phyloP scores from a whole-genome alignment of 2,888 invertebrate species.

The Holacanthella duospinosa region DNA sequence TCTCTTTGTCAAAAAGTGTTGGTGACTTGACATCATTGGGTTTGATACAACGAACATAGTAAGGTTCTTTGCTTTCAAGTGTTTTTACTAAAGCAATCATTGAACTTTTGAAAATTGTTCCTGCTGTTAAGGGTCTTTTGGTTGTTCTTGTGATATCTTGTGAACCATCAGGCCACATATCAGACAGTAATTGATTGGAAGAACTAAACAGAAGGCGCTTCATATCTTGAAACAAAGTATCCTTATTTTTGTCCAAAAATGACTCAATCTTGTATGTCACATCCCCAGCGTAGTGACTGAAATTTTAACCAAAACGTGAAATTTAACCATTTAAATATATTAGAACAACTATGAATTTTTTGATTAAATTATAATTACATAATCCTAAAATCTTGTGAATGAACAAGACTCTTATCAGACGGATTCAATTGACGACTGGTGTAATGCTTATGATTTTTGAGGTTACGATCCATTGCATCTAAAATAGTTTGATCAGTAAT shows the following conservation, averaged over 20 bases:
- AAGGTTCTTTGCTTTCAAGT: slow-evolving; percentile 82
- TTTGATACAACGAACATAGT: slow-evolving; percentile 87
- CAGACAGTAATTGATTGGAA: slow-evolving; percentile 59
- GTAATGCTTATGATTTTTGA: slow-evolving; percentile 78
- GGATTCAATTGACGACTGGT: slow-evolving; percentile 74
- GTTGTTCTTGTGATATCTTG: slow-evolving; percentile 83
- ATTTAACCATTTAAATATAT: not conserved
- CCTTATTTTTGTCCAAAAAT: slow-evolving; percentile 95
- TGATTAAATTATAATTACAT: slow-evolving; percentile 48
- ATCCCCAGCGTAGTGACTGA: slow-evolving; percentile 90
- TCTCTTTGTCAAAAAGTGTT: slow-evolving; percentile 69
- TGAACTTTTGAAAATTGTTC: slow-evolving; percentile 85
- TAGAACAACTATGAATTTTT: not conserved
- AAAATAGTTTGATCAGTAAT: slow-evolving; percentile 72
- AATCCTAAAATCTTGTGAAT: slow-evolving; percentile 68
- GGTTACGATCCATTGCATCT: slow-evolving; percentile 83
- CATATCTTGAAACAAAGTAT: slow-evolving; percentile 92
- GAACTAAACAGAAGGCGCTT: slow-evolving; percentile 83
- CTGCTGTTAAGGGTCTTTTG: slow-evolving; percentile 87
- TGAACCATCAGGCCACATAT: slow-evolving; percentile 96
- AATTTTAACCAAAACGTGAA: slow-evolving; percentile 40
- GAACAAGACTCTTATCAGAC: slow-evolving; percentile 65
- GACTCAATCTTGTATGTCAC: slow-evolving; percentile 82
- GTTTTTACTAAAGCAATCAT: slow-evolving; percentile 83
- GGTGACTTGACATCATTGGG: slow-evolving; percentile 91